These are phyloP conservation scores for Iselma pallidipennis DNA, from an alignment of 2,888 invertebrate genomes.

Conservation along the genomic window DNA sequence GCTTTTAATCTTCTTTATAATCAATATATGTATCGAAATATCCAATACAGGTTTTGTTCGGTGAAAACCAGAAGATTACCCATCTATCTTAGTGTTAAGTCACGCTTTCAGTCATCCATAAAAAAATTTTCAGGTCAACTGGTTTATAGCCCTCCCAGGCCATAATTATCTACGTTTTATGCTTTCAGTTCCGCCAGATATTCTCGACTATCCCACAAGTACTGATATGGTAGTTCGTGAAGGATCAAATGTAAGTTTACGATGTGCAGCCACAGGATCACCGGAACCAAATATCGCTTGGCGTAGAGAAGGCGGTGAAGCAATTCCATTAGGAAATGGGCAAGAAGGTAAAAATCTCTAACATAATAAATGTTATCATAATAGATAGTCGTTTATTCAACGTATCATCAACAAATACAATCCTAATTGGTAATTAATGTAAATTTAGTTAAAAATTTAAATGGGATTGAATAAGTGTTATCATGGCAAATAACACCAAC, in stretches of 20 bases:
- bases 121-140: slow-evolving; percentile 19
- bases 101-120: slow-evolving; percentile 9
- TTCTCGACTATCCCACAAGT: slow-evolving; percentile 81
- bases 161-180: slow-evolving; percentile 22
- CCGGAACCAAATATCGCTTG: slow-evolving; percentile 85
- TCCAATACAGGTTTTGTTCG: background rate
- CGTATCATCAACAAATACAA: slow-evolving; percentile 3
- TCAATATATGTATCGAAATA: background rate
- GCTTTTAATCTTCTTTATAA: no score
- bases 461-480: background rate
- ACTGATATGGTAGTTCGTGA: slow-evolving; percentile 84
- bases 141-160: slow-evolving; percentile 18
- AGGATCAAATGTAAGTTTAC: slow-evolving; percentile 80
- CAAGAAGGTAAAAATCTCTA: slow-evolving; percentile 62
- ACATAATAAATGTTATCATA: slow-evolving; percentile 1
- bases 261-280: slow-evolving; percentile 87
- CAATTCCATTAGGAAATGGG: slow-evolving; percentile 68
- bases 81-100: slow-evolving; percentile 3
- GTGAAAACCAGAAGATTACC: background rate
- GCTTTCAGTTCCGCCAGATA: slow-evolving; percentile 78
- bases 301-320: slow-evolving; percentile 77
- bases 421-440: background rate
- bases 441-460: no score
- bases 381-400: slow-evolving; percentile 10
- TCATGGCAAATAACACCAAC: background rate